A percentile compares a stretch with the other conserved stretches of the same genome.
Conservation (phyloP, 2,888 invertebrate genomes). For the Sinotaia quadrata region DNA sequence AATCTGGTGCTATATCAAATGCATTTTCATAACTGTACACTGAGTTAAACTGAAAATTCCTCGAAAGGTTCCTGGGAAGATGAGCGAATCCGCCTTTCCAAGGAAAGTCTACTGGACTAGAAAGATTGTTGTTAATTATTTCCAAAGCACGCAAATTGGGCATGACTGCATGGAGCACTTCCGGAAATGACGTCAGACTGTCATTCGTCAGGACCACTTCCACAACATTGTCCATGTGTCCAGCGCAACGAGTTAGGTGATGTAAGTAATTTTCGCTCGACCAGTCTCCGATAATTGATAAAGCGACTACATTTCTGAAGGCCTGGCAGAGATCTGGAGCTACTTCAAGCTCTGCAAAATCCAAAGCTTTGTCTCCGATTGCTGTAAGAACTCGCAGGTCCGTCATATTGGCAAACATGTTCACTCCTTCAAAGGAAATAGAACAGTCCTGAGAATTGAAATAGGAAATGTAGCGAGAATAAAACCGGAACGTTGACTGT, state of each 20-base stretch:
- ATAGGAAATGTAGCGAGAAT: constrained; percentile 15
- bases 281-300: constrained; percentile 8
- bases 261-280: not conserved
- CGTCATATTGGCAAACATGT: constrained; percentile 21
- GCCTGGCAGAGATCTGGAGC: not conserved
- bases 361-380: not conserved
- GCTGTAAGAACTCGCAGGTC: constrained; percentile 6
- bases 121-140: constrained; percentile 9
- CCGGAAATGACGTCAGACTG: constrained; percentile 16
- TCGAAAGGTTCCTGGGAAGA: constrained; percentile 14
- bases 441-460: constrained; percentile 1
- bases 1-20: constrained; percentile 15
- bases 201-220: constrained; percentile 18
- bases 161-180: not conserved
- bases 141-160: constrained; percentile 20
- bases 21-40: constrained; percentile 8
- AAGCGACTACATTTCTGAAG: constrained; percentile 14
- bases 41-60: constrained; percentile 13
- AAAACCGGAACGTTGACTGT: no score
- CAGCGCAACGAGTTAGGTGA: not conserved
- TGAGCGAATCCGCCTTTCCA: constrained; percentile 10
- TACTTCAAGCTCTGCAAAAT: not conserved
- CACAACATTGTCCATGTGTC: constrained; percentile 12
- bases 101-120: constrained; percentile 14
- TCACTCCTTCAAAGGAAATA: not conserved